Conservation (phyloP, 2,888 invertebrate genomes). For the Brachynemurus nebulosus region DNA sequence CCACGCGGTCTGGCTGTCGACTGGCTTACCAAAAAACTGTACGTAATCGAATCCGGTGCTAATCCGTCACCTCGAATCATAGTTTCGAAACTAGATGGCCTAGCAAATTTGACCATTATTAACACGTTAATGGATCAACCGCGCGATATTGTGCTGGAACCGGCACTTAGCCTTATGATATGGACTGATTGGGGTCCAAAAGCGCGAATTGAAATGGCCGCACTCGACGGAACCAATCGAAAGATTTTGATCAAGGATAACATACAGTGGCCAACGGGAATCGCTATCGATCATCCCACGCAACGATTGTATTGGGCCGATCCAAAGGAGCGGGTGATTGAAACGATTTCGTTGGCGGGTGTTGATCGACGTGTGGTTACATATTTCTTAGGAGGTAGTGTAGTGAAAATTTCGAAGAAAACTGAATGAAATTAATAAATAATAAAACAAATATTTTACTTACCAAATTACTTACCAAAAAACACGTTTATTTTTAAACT, state of each 20-base stretch:
- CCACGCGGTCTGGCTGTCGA: conserved; percentile 66
- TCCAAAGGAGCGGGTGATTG: conserved; percentile 58
- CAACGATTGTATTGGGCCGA: conserved; percentile 75
- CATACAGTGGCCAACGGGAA: conserved; percentile 58
- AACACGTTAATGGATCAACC: conserved; percentile 43
- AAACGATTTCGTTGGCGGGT: conserved; percentile 55
- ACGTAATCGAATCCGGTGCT: conserved; percentile 50
- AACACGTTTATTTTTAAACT: too few relatives aligned
- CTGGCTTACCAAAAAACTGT: conserved; percentile 51
- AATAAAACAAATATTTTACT: too few relatives aligned
- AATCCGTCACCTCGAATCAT: conserved; percentile 29
- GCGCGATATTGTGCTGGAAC: conserved; percentile 54
- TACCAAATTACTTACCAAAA: too few relatives aligned
- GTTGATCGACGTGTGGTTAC: conserved; percentile 45
- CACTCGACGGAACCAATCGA: conserved; percentile 48
- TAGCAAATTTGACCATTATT: conserved; percentile 39
- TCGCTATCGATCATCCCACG: conserved; percentile 61
- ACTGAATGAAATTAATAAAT: too few relatives aligned
- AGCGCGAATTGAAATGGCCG: conserved; percentile 46
- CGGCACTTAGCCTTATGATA: conserved; percentile 50
- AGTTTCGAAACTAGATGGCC: conserved; percentile 42
- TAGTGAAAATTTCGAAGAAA: too few relatives aligned
- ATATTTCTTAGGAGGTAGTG: conserved; percentile 39
- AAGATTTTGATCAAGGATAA: conserved; percentile 41
- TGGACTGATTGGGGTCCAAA: conserved; percentile 60